These are phyloP conservation scores for Helicoverpa zea DNA, from an alignment of 1,140 invertebrate species.

Conservation along the genomic window DNA sequence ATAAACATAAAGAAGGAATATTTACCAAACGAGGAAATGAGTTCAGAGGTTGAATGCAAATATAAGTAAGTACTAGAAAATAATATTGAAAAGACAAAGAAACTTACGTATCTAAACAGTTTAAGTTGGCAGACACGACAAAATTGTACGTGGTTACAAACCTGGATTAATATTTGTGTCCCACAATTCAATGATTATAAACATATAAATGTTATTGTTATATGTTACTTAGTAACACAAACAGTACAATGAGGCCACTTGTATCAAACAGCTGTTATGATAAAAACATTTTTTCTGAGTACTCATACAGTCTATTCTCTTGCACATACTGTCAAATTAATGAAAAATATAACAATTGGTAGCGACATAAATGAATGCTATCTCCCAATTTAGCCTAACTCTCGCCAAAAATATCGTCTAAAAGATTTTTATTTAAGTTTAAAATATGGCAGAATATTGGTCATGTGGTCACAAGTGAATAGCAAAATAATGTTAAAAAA, in stretches of 20 bases:
- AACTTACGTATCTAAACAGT: not conserved
- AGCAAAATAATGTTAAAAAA: not conserved
- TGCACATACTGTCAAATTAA: too few relatives aligned
- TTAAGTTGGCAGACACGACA: not conserved
- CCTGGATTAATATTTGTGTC: conserved; percentile 9
- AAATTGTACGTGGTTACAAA: not conserved
- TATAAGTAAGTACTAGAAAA: not conserved
- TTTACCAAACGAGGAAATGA: not conserved
- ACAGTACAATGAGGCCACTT: too few relatives aligned
- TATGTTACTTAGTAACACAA: not conserved
- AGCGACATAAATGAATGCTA: too few relatives aligned
- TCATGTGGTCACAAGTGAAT: too few relatives aligned
- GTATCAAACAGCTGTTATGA: too few relatives aligned
- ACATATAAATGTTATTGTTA: not conserved
- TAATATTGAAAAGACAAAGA: not conserved
- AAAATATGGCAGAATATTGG: too few relatives aligned
- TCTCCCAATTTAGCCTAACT: too few relatives aligned
- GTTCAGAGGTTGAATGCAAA: not conserved
- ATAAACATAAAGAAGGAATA: not conserved
- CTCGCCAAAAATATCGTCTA: too few relatives aligned
- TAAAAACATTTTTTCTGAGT: too few relatives aligned
- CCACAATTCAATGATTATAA: not conserved
- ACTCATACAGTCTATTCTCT: too few relatives aligned
- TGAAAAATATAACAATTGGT: too few relatives aligned
- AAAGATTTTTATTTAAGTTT: too few relatives aligned